phyloP scores from a whole-genome alignment of 2,113 vertebrate species.

The Dipodomys spectabilis region DNA sequence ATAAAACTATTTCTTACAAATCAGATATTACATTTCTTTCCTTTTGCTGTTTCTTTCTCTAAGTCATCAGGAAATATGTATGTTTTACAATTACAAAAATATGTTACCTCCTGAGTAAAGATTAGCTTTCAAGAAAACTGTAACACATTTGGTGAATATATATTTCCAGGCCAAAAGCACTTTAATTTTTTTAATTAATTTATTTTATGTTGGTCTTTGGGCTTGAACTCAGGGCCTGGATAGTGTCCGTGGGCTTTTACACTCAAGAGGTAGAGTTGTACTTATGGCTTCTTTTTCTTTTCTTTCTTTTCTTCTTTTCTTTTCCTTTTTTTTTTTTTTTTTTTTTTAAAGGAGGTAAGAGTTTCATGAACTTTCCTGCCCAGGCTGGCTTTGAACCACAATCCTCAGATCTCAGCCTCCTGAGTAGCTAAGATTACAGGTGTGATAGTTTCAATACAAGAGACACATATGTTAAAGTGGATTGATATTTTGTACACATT shows the following conservation, averaged over 20 bases:
- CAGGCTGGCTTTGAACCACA: too few relatives aligned
- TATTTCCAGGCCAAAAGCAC: constrained; percentile 13
- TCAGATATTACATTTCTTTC: too few relatives aligned
- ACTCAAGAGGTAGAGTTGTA: too few relatives aligned
- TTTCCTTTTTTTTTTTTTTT: too few relatives aligned
- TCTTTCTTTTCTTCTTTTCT: too few relatives aligned
- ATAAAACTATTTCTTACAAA: too few relatives aligned
- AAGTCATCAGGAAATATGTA: constrained; percentile 16
- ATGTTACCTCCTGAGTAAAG: constrained; percentile 21
- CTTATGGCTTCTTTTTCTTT: too few relatives aligned
- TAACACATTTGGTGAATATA: neutral
- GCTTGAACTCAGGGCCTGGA: neutral
- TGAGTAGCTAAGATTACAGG: too few relatives aligned
- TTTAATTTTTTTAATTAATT: neutral
- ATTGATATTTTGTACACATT: constrained; percentile 43
- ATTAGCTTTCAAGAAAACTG: constrained; percentile 24
- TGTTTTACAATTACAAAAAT: constrained; percentile 22
- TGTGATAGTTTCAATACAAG: neutral
- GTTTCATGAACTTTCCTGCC: too few relatives aligned
- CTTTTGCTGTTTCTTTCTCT: neutral
- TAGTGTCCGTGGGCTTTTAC: neutral
- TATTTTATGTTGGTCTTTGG: neutral
- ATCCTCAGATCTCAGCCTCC: too few relatives aligned
- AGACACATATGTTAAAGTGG: constrained; percentile 44
- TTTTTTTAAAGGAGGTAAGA: too few relatives aligned